Base-by-base conservation (phyloP, 2,113 vertebrate species). In the Pantherophis guttatus region DNA sequence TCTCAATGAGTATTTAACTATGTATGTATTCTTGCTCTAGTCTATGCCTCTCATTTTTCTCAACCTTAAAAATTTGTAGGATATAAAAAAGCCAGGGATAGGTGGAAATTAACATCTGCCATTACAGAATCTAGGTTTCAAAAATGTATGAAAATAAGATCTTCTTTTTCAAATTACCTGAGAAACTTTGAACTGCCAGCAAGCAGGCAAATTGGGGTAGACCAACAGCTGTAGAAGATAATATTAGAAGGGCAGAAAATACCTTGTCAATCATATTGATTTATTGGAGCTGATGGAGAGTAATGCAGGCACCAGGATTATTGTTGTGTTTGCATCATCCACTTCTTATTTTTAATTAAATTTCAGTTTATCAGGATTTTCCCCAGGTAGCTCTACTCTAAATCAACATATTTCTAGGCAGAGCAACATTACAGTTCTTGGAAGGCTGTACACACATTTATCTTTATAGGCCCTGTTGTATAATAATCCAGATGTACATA, bases 161-260 rank as follows among this genome's bases (percentile, higher is more conserved):
- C 93, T 88, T 95, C 52, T 33, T 87, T 87, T 50, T 87, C 50
- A 13, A 52, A 53, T 93, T 90, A 39, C 2, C 7, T 92, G 59
- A 92, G 24, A 93, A 92, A 93, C 93, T 92, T 93, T 52, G 93
- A 91, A 55, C 53, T 96, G 94, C 89, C 92, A 96, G 94, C 91
- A 96, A 96, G 86, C 57, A 85, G 94, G n/a, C 15, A 55, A 94
- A 94, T 50, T 87, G 44, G 86, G 58, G 88, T n/a, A 87, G 87
- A 88, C 57, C 94, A 26, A 89, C 23, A 89, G 21, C 19, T 0
- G 8, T 48, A 5, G 53, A 26, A 6, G 24, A 17, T 81, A 81
- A 21, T 39, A 81, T 19, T 81, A 81, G 7, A 81, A 39, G 17
- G 17, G 15, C 7, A 81, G 7, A 19, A 81, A 33, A 39, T 0